Percentiles rank a stretch among this genome's conserved stretches.
Evolutionary conservation across 2,797 vertebrate genomes (phyloP).

Genomic region (Chelidonichthys spinosus): DNA sequence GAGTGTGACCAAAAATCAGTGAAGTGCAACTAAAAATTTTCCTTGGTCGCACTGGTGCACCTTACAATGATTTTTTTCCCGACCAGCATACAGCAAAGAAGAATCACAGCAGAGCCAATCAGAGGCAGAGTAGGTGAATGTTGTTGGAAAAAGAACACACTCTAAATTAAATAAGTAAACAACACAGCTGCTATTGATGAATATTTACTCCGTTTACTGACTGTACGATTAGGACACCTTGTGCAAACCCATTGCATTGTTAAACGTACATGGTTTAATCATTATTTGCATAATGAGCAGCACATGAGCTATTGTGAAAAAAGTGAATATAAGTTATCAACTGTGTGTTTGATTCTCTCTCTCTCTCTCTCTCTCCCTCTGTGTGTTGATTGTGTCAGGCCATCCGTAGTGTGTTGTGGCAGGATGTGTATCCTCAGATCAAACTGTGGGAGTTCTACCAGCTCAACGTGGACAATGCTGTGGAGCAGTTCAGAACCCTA

Average conservation of each 20-base stretch:
- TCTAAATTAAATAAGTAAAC: not conserved
- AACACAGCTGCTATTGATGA: not conserved
- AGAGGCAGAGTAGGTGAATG: too few species aligned
- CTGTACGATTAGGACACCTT: not conserved
- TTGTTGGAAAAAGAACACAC: too few species aligned
- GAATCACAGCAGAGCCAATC: too few species aligned
- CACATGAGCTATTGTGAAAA: not conserved
- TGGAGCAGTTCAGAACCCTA: conserved; percentile 88
- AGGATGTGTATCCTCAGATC: conserved; percentile 89
- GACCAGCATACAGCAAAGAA: too few species aligned
- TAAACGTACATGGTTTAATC: not conserved
- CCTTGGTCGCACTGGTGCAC: too few species aligned
- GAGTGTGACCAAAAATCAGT: too few species aligned
- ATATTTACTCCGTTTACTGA: not conserved
- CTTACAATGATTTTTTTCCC: too few species aligned
- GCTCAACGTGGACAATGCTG: conserved; percentile 86
- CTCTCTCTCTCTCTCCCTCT: not conserved
- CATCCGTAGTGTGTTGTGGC: conserved; percentile 87
- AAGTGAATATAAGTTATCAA: not conserved
- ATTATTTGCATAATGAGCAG: not conserved
- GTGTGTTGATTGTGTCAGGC: conserved; percentile 79
- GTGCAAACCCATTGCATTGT: not conserved
- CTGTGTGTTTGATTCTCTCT: not conserved
- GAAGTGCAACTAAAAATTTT: too few species aligned
- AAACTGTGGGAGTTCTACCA: conserved; percentile 97